Evolutionary conservation across 2,797 vertebrate genomes (phyloP), one percentile per base, ranked within the genome.

Genomic region (Spinus pinus): DNA sequence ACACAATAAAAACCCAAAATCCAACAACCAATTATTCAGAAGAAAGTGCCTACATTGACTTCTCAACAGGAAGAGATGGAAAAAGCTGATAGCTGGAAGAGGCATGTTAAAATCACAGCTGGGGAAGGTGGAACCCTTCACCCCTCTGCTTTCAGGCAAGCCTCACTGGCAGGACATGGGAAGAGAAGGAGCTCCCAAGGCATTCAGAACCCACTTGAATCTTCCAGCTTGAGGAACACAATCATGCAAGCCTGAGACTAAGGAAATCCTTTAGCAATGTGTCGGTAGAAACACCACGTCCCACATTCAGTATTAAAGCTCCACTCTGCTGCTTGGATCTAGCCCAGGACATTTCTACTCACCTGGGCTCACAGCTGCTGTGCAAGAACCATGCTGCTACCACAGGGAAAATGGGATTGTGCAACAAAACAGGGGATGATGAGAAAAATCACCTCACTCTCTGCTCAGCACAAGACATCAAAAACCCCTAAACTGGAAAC

Each of bases 401-500:
- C 10, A 2, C 58, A 24, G 6, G 24, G 31, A 77, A 60, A 70
- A 70, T 2, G 17, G 35, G 10, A 25, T 27, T 3, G 0, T 7
- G 17, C 44, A 69, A 37, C 22, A 19, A 21, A 65, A 44, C 6
- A 24, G n/a, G n/a, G 50, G 17, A 82, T 0, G 0, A 42, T 2
- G 10, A 81, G 30, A 46, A 62, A 62, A 62, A 35, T 2, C 70
- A 71, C 14, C 22, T 49, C 25, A 23, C 16, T 25, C 50, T 51
- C 37, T 39, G 44, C 73, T 39, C 62, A 61, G 42, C n/a, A 44
- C 27, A 28, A 54, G 9, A 50, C 12, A 58, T 14, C 10, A 56
- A 62, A 81, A 70, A 49, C 30, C 19, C 9, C 58, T 30, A 3
- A 62, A 67, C 2, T 28, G 16, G 31, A 78, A 81, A 72, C 14